phyloP scores from a whole-genome alignment of 2,888 invertebrate genomes.

The Hecatera dysodea region DNA sequence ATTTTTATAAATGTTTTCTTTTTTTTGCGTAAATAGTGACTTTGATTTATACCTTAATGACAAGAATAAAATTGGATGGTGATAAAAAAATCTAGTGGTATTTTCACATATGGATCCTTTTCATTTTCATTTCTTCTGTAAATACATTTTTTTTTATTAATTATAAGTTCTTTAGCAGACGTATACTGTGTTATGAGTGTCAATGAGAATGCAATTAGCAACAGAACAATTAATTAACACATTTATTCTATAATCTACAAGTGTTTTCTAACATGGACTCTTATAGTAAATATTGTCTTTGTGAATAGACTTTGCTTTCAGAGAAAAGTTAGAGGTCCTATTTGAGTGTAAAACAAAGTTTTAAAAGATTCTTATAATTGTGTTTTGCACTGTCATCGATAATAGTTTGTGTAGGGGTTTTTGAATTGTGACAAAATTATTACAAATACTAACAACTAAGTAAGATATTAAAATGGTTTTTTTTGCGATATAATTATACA shows the following conservation, averaged over 20 bases:
- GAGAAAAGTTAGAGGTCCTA: neutral
- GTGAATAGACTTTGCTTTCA: constrained; percentile 25
- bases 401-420: no score
- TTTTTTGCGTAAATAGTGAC: neutral
- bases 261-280: constrained; percentile 14
- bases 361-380: neutral
- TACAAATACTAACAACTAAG: no score
- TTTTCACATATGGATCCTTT: neutral
- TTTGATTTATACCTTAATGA: neutral
- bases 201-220: constrained; percentile 4
- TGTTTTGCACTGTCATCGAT: neutral
- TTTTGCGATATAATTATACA: no score
- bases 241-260: neutral
- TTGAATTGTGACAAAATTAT: neutral
- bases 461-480: no score
- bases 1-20: neutral
- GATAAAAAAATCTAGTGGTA: no score
- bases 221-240: neutral
- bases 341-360: neutral
- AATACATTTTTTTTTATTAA: constrained; percentile 12
- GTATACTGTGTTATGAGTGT: constrained; percentile 35
- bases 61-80: neutral
- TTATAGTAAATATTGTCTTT: constrained; percentile 50
- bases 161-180: constrained; percentile 24
- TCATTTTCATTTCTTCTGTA: constrained; percentile 3